Percentiles rank a stretch among this genome's conserved stretches.
Conservation (phyloP, 2,797 vertebrate species). For the Chrosomus eos region DNA sequence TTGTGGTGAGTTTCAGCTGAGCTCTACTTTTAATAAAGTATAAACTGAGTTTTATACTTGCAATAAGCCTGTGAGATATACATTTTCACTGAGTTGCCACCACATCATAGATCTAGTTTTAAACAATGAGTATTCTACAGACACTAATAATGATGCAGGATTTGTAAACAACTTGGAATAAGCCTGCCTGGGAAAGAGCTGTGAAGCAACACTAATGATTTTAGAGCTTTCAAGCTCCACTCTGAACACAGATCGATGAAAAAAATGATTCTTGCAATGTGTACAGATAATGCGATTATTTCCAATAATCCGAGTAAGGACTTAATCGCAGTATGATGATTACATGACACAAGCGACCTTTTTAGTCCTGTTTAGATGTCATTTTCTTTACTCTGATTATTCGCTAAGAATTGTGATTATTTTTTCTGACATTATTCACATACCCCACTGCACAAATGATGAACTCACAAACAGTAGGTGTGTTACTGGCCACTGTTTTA, state of each 20-base stretch:
- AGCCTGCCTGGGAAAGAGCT: conserved; percentile 18
- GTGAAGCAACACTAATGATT: conserved; percentile 23
- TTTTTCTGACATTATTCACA: background rate
- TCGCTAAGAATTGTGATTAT: background rate
- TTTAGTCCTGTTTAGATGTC: background rate
- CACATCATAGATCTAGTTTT: conserved; percentile 12
- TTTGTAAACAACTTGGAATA: conserved; percentile 5
- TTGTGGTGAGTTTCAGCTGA: conserved; percentile 51
- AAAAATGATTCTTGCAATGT: background rate
- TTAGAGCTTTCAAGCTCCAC: conserved; percentile 1
- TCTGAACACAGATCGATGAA: background rate
- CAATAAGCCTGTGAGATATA: conserved; percentile 15
- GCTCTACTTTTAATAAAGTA: conserved; percentile 32
- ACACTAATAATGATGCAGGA: conserved; percentile 30
- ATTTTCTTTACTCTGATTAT: background rate
- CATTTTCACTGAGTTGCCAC: background rate
- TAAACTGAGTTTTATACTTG: conserved; percentile 10
- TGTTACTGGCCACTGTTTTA: background rate
- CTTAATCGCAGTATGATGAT: too few relatives aligned
- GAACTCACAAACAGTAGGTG: background rate
- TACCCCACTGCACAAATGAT: background rate
- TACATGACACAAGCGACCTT: too few relatives aligned
- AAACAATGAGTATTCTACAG: conserved; percentile 22
- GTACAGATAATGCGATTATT: background rate
- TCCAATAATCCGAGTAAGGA: too few relatives aligned